Evolutionary conservation across 1,140 invertebrate species (phyloP), one percentile per base, ranked within the genome.

Genomic region (Hyles euphorbiae): DNA sequence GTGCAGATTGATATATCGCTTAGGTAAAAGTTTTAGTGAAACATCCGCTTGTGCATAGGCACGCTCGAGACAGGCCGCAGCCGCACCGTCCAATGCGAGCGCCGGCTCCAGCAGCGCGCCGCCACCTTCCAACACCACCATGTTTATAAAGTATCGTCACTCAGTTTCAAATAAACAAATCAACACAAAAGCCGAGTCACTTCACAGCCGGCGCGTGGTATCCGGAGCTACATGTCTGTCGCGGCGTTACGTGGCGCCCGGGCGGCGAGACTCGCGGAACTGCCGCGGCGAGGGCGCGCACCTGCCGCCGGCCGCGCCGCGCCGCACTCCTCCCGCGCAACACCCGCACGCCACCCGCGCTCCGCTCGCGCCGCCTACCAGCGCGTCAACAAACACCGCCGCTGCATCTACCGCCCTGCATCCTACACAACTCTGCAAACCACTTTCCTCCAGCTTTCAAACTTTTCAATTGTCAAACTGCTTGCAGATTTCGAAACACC

Each of bases 1-100:
- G 88, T 97, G 96, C 77, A 96, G 91, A 90, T 95, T 96, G 81
- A 96, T 95, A 88, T 95, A 96, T 71, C 95, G 91, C 89, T 97
- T 96, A 73, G 95, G 95, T 83, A 96, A 90, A 89, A 96, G 93
- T 92, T 97, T 97, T 80, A 96, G 91, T 68, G 94, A 94, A 70
- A 94, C 93, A 68, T 94, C 93, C 67, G 93, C 92, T 79, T 95
- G 94, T 72, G 94, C 93, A 89, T 95, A 95, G 53, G 93, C 92
- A 44, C 93, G 92, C 78, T 94, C 93, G 71, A 94, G 82, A 57
- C 91, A 89, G 54, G 90, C 90, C 34, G 89, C 87, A 49, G 85
- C 69, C 43, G 90, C 89, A 60, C 90, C 86, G 65, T 89, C 88
- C 58, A 88, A 80, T 63, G 84, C 84, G 43, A 89, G 76, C 47